A percentile compares a stretch with the other conserved stretches of the same genome.
phyloP scores from a whole-genome alignment of 2,888 invertebrate genomes.

The Heterodera filipjevi region DNA sequence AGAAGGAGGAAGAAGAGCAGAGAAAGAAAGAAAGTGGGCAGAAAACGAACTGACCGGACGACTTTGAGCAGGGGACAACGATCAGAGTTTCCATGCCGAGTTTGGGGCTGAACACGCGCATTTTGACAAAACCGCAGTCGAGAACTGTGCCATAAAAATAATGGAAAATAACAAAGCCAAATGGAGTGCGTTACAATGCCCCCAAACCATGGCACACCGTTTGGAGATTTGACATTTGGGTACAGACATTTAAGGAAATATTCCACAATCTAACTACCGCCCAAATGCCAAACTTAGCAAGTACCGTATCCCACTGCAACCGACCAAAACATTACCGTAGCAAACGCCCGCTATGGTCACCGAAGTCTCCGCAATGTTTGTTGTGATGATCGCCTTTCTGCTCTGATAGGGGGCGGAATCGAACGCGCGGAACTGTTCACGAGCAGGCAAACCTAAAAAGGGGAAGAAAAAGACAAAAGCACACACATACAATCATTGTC shows the following conservation, averaged over 20 bases:
- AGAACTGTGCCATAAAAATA: constrained; percentile 73
- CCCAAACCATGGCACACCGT: no score
- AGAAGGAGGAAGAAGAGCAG: no score
- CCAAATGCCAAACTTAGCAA: no score
- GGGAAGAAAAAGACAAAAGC: background rate
- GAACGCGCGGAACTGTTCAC: constrained; percentile 60
- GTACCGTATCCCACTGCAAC: no score
- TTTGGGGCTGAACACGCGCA: constrained; percentile 81
- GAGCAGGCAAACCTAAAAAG: constrained; percentile 29
- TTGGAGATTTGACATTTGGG: no score
- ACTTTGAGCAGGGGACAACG: constrained; percentile 76
- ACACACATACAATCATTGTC: background rate
- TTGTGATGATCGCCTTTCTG: constrained; percentile 87
- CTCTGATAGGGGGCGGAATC: constrained; percentile 67
- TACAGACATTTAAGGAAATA: no score
- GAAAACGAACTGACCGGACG: constrained; percentile 75
- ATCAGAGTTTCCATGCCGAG: constrained; percentile 73
- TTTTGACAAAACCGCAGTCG: constrained; percentile 92
- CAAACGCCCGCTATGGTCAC: constrained; percentile 81
- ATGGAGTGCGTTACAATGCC: no score
- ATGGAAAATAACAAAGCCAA: background rate
- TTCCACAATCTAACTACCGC: background rate
- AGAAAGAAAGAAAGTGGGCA: background rate
- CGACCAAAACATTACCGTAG: constrained; percentile 75
- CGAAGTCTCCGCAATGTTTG: constrained; percentile 95